These are phyloP conservation scores for Protobothrops flavoviridis DNA, from an alignment of 2,113 vertebrate genomes.

Conservation along the genomic window DNA sequence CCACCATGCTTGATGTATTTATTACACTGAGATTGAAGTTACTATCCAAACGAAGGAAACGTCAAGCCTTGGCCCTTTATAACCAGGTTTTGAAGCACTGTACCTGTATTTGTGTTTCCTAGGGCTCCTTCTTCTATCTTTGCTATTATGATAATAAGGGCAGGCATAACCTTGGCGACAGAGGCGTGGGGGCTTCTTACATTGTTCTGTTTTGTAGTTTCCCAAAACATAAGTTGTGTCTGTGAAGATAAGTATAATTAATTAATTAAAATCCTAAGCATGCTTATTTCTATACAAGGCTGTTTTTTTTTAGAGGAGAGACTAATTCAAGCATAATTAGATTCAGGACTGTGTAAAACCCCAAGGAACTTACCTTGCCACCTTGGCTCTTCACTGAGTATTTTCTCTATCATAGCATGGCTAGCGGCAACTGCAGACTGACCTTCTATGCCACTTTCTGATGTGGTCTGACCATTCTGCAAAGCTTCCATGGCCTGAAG, in stretches of 20 bases:
- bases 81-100: neutral
- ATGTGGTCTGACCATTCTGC: conserved; percentile 83
- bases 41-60: neutral
- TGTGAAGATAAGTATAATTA: conserved; percentile 51
- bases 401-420: conserved; percentile 96
- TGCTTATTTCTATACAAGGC: neutral
- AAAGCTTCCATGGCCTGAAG: conserved; percentile 91
- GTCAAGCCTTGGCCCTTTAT: neutral
- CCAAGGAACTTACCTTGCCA: conserved; percentile 86
- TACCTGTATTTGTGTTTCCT: conserved; percentile 98
- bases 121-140: conserved; percentile 94
- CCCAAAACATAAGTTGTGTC: conserved; percentile 93
- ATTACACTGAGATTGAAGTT: neutral
- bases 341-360: neutral
- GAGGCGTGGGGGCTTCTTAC: conserved; percentile 94
- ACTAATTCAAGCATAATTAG: conserved; percentile 3
- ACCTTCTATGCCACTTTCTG: conserved; percentile 85
- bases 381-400: conserved; percentile 90
- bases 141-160: conserved; percentile 97
- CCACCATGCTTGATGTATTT: neutral
- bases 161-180: conserved; percentile 98
- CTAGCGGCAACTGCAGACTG: conserved; percentile 93
- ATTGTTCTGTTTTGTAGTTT: conserved; percentile 97
- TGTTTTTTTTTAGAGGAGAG: neutral
- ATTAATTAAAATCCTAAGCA: neutral